Percentiles rank a stretch among this genome's conserved stretches.
Evolutionary conservation across 2,113 vertebrate genomes (phyloP).

Genomic region (Siniperca knerii): DNA sequence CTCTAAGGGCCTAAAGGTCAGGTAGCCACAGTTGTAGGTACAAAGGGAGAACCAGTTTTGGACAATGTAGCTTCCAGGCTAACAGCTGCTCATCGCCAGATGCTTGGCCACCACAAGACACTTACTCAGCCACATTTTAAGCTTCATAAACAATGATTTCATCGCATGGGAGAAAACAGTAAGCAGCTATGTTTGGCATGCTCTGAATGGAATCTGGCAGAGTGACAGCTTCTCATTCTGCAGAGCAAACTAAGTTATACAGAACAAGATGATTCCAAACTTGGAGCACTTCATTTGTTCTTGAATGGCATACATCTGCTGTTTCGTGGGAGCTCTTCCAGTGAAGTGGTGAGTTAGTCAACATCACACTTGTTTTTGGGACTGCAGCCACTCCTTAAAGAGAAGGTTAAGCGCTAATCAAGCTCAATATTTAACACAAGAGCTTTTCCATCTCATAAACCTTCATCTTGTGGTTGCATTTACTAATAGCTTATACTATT

Average conservation of each 20-base stretch:
- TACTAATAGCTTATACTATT: neutral
- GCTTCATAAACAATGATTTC: conserved; percentile 35
- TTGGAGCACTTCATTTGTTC: neutral
- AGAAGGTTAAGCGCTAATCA: neutral
- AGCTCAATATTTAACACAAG: neutral
- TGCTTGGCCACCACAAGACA: conserved; percentile 8
- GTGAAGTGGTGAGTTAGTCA: neutral
- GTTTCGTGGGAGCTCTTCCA: neutral
- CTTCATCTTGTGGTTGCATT: conserved; percentile 22
- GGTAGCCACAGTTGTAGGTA: neutral
- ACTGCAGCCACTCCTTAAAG: neutral
- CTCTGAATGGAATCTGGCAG: conserved; percentile 14
- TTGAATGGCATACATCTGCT: neutral
- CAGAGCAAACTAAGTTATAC: neutral
- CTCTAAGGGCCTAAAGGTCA: conserved; percentile 6
- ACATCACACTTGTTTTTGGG: neutral
- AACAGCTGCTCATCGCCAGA: conserved; percentile 20
- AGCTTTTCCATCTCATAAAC: neutral
- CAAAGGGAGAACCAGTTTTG: neutral
- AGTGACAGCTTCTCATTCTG: neutral
- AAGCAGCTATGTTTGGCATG: conserved; percentile 22
- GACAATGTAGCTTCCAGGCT: conserved; percentile 14
- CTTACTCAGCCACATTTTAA: neutral
- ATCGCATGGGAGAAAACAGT: conserved; percentile 3
- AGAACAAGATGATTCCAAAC: neutral